Percentiles rank a stretch among this genome's conserved stretches.
Conservation (phyloP, 2,797 vertebrate species). For the Sciurus vulgaris region DNA sequence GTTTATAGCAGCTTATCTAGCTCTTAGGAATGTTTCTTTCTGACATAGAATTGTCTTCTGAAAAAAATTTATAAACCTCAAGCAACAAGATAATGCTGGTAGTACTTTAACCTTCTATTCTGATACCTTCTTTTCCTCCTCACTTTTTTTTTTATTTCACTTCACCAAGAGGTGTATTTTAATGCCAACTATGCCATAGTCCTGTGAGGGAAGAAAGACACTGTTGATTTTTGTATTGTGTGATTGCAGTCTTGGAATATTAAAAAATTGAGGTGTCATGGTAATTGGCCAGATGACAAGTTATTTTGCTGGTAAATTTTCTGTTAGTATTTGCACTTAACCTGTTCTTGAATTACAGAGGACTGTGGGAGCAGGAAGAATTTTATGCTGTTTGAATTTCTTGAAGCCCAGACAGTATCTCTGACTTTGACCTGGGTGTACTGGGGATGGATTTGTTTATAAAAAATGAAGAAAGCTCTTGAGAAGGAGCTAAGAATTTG, state of each 20-base stretch:
- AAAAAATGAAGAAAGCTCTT: not conserved
- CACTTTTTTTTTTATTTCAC: not conserved
- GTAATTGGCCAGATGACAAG: not conserved
- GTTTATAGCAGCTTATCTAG: not conserved
- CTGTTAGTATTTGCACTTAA: constrained; percentile 27
- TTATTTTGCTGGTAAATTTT: constrained; percentile 37
- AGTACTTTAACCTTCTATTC: not conserved
- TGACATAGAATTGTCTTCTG: not conserved
- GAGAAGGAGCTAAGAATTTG: not conserved
- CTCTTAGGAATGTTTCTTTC: constrained; percentile 2
- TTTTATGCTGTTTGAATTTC: not conserved
- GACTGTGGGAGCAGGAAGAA: no score
- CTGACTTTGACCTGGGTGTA: not conserved
- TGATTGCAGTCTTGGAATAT: constrained; percentile 13
- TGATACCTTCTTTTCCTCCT: not conserved
- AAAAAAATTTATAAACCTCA: not conserved
- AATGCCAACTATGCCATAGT: not conserved
- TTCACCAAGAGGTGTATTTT: constrained; percentile 18
- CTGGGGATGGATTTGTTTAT: not conserved
- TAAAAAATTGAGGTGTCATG: not conserved
- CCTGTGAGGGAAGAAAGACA: not conserved
- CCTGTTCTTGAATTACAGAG: not conserved
- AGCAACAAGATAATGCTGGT: not conserved
- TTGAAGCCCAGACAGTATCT: not conserved
- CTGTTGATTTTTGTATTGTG: not conserved